phyloP scores from a whole-genome alignment of 1,140 invertebrate species.

The Bombus waltoni region DNA sequence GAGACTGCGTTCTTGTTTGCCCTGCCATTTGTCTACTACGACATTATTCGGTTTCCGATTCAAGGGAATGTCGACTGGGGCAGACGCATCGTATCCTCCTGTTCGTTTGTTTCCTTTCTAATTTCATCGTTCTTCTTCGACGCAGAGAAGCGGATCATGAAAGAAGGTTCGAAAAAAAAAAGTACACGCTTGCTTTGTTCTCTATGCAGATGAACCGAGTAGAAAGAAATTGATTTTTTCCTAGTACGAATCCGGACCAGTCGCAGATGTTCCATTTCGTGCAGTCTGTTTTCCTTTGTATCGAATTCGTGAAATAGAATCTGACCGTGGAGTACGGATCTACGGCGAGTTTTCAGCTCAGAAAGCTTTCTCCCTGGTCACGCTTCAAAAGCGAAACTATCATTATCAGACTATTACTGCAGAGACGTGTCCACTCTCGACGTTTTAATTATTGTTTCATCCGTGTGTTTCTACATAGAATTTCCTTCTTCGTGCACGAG shows the following conservation, averaged over 20 bases:
- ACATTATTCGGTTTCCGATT: conserved; percentile 5
- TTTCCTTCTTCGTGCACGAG: neutral
- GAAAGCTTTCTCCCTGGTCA: neutral
- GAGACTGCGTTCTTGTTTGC: neutral
- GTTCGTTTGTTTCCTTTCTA: neutral
- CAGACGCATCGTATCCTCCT: neutral
- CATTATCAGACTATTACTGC: too few relatives aligned
- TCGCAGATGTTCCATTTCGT: conserved; percentile 26
- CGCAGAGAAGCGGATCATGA: neutral
- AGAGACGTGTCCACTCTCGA: neutral
- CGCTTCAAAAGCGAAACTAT: conserved; percentile 14
- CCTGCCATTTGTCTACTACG: neutral
- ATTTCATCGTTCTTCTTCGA: neutral
- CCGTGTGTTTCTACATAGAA: neutral
- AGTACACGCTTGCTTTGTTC: neutral
- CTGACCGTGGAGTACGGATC: neutral
- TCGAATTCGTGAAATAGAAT: neutral
- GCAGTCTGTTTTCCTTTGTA: conserved; percentile 16
- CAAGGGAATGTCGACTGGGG: neutral
- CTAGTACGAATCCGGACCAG: neutral
- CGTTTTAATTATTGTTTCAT: conserved; percentile 11
- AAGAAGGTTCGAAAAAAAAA: neutral
- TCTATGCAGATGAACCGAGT: neutral
- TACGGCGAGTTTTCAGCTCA: neutral
- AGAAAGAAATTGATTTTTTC: neutral